Conservation (phyloP, 2,797 vertebrate genomes). For the Serranus cabrilla region DNA sequence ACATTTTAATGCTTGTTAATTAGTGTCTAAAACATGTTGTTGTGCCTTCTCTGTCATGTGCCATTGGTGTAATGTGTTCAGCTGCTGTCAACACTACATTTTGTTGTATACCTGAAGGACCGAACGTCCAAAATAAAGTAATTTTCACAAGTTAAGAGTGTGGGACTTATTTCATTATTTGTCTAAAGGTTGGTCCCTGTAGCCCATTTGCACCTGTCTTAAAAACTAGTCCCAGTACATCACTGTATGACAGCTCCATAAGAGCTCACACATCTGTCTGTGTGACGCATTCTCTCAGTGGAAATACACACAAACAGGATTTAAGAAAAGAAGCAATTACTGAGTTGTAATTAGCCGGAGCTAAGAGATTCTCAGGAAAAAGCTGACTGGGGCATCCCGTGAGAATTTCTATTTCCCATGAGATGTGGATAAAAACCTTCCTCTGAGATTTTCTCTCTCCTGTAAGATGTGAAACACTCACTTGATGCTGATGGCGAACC, state of each 20-base stretch:
- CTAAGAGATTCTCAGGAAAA: conserved; percentile 47
- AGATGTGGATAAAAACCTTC: conserved; percentile 49
- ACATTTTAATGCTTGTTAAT: not conserved
- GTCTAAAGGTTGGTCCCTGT: conserved; percentile 23
- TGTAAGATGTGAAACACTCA: conserved; percentile 76
- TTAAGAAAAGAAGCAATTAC: conserved; percentile 65
- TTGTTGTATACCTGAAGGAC: not conserved
- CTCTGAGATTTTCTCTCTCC: conserved; percentile 27
- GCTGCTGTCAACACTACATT: conserved; percentile 23
- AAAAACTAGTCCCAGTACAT: conserved; percentile 22
- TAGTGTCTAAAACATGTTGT: not conserved
- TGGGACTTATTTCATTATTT: conserved; percentile 28
- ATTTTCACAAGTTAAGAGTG: conserved; percentile 31
- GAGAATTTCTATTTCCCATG: conserved; percentile 43
- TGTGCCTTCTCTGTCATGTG: not conserved
- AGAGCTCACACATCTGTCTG: conserved; percentile 34
- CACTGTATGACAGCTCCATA: conserved; percentile 44
- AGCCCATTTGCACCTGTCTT: conserved; percentile 35
- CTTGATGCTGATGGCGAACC: conserved; percentile 99
- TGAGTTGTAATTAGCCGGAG: conserved; percentile 60
- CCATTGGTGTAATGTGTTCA: not conserved
- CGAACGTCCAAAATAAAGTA: conserved; percentile 18
- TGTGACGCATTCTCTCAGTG: conserved; percentile 31
- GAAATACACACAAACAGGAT: conserved; percentile 31
- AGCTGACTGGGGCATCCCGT: conserved; percentile 38